Evolutionary conservation across 2,113 vertebrate species (phyloP), one percentile per base, ranked within the genome.

Genomic region (Aptenodytes forsteri): DNA sequence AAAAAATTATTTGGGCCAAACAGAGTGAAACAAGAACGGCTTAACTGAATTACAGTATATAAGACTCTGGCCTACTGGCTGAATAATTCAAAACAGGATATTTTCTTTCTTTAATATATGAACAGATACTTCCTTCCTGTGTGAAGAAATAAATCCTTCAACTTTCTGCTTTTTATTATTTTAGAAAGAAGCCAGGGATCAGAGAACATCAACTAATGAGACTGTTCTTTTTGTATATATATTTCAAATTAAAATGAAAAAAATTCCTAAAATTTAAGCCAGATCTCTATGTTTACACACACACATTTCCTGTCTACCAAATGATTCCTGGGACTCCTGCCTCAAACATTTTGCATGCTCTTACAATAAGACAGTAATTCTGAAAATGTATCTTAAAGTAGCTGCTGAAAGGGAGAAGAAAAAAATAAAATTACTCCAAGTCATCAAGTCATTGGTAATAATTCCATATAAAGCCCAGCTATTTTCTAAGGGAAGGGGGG

Each of bases 81-180:
- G 38, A 93, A 85, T 95, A 97, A 96, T 94, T 94, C 82, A 94
- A 95, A 96, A 10, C 92, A 94, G 88, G 62, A 5, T 92, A 96
- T 95, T 97, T 90, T 93, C 90, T 79, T 88, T 66, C 58, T 83
- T 59, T 95, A 93, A 61, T 73, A 92, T 32, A 93, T 2, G 87
- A 96, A 94, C 62, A 96, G 75, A 83, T 83, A 90, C 67, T 95
- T 97, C 71, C 87, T 97, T 94, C 88, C 87, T 66, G n/a, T 83
- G 62, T 89, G 83, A 96, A 83, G 47, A 91, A 97, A 83, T 22
- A 90, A 96, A 92, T 66, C 42, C 54, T 94, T 80, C 66, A 88
- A 77, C 2, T 9, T 90, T 97, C 93, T 96, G 95, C 66, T 96
- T 95, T 88, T 88, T 93, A 97, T 95, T 96, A 97, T 90, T 96